Conservation (phyloP, 2,888 invertebrate species). For the Drosophila niveifrons region DNA sequence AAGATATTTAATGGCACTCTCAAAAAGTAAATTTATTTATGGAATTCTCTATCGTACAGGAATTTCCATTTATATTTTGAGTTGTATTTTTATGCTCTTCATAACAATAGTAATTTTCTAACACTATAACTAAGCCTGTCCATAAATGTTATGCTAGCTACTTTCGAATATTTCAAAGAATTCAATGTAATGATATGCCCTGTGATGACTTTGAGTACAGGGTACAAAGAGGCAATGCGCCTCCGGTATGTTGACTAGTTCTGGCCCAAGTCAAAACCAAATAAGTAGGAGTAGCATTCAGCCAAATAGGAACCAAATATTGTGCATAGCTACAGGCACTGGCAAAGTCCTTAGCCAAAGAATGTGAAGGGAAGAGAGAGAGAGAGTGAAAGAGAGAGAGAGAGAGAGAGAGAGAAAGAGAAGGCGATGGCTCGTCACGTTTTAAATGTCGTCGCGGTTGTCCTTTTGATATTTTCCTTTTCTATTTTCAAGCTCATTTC, state of each 20-base stretch:
- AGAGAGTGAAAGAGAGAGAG: neutral
- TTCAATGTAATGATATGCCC: neutral
- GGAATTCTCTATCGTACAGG: too few species aligned
- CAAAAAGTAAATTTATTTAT: too few species aligned
- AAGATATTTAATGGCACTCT: too few species aligned
- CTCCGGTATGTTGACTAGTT: conserved; percentile 28
- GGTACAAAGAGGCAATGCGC: conserved; percentile 27
- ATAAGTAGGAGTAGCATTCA: conserved; percentile 60
- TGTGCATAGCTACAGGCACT: conserved; percentile 58
- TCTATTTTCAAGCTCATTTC: conserved; percentile 67
- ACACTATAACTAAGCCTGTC: too few species aligned
- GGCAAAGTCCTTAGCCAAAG: neutral
- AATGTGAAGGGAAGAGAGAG: neutral
- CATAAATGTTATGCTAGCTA: too few species aligned
- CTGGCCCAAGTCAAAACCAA: conserved; percentile 40
- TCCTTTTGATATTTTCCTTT: conserved; percentile 53
- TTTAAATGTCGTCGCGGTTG: conserved; percentile 73
- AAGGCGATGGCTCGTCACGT: conserved; percentile 62
- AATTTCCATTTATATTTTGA: too few species aligned
- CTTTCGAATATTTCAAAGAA: too few species aligned
- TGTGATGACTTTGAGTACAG: neutral
- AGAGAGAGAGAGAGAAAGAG: neutral
- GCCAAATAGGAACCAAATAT: conserved; percentile 57
- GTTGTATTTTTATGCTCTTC: too few species aligned
- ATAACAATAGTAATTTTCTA: too few species aligned